These are phyloP conservation scores for Oreochromis tanganicae DNA, from an alignment of 2,113 vertebrate species.

Conservation along the genomic window DNA sequence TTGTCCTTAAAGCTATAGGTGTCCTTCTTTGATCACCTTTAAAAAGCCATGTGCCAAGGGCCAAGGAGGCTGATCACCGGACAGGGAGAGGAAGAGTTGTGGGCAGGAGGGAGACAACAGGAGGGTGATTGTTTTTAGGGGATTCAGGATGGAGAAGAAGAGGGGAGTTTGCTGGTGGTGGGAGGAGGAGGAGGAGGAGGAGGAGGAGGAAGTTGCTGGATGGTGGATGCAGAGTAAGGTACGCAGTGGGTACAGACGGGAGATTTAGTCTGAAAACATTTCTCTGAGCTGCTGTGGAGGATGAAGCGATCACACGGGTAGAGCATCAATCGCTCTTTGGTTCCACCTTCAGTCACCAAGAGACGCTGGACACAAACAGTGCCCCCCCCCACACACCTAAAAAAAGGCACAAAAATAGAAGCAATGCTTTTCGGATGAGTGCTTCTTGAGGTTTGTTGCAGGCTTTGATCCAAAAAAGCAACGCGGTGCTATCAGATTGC, in stretches of 20 bases:
- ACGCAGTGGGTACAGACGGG: constrained; percentile 22
- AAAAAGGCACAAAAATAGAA: not conserved
- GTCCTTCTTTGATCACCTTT: constrained; percentile 30
- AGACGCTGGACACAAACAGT: not conserved
- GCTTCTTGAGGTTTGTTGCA: not conserved
- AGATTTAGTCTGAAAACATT: constrained; percentile 18
- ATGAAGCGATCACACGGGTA: not conserved
- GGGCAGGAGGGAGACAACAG: not conserved
- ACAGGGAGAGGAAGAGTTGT: not conserved
- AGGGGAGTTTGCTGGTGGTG: constrained; percentile 6
- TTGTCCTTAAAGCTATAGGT: constrained; percentile 77
- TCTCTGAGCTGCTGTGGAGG: constrained; percentile 4
- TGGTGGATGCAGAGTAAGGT: constrained; percentile 21
- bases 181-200: not conserved
- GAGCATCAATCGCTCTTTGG: not conserved
- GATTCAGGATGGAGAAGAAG: not conserved
- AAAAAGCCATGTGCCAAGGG: constrained; percentile 39
- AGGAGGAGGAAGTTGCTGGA: not conserved
- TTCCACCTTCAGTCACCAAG: not conserved
- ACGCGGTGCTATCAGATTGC: not conserved
- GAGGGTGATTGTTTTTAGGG: not conserved
- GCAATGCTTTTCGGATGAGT: not conserved
- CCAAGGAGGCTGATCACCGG: constrained; percentile 57
- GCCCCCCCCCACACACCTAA: not conserved
- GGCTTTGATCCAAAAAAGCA: not conserved